Evolutionary conservation across 2,888 invertebrate genomes (phyloP), one percentile per base, ranked within the genome.

Genomic region (Drosophila eohydei): DNA sequence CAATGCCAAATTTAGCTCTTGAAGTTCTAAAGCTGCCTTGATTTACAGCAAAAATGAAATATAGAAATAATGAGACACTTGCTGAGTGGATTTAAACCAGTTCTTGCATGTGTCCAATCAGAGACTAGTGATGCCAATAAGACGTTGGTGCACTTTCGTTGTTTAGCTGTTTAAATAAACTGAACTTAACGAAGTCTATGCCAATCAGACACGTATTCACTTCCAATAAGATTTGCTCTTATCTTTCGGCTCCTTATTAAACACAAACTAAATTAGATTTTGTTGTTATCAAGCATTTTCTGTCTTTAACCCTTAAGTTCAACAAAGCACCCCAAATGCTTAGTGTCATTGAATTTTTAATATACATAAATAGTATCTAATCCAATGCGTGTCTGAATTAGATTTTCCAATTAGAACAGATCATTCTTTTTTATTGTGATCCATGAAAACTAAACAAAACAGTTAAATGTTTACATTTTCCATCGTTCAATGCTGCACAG

Each of bases 1-100:
- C 63, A 58, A 44, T 71, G 43, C 28, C 36, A 59, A 60, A 26
- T 61, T 60, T 4, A 52, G 41, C 38, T 26, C 16, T 11, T 50
- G 16, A 30, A 43, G 36, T 48, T 61, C 21, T 48, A 9, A 26
- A n/a, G 0, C 30, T 59, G 72, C 58, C 44, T 59, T 64, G 46
- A 50, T 50, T 30, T 36, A 28, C n/a, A 32, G 12, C 6, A 21
- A 36, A 41, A 41, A 6, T n/a, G 30, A 26, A 26, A 41, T 43
- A 30, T 6, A 3, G 30, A 26, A 26, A 41, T 43, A 30, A 11
- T 5, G 50, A 50, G 11, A 30, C 36, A 36, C 4, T 38, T n/a
- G 34, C 38, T 38, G 52, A 9, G 16, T 50, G 6, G 12, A 11
- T 21, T 32, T n/a, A 52, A 52, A 36, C 36, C 14, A 36, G 34